phyloP scores from a whole-genome alignment of 2,113 vertebrate genomes.

The Oenanthe melanoleuca region DNA sequence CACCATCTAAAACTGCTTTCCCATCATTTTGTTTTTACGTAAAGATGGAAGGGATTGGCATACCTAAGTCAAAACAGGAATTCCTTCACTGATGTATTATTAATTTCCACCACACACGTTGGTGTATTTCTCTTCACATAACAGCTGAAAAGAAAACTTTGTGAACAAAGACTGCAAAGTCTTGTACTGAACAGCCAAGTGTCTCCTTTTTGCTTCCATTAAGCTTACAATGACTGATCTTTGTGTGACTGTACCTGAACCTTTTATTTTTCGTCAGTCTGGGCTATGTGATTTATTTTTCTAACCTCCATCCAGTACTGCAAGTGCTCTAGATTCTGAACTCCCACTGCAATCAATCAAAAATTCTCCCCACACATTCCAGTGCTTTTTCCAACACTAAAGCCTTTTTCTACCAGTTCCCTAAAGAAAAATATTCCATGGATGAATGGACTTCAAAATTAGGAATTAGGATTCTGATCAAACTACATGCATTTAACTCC shows the following conservation, averaged over 20 bases:
- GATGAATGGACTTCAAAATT: constrained; percentile 7
- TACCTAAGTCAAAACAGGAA: background rate
- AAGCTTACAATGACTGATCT: background rate
- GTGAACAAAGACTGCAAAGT: background rate
- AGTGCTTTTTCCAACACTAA: background rate
- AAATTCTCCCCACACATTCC: constrained; percentile 1
- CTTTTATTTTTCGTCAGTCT: background rate
- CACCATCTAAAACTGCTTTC: background rate
- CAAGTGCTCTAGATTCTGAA: background rate
- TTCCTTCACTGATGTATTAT: background rate
- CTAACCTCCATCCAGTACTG: background rate
- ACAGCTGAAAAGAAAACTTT: background rate
- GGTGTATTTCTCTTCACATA: background rate
- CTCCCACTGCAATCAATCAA: constrained; percentile 8
- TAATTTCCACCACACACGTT: background rate
- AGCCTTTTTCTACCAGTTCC: background rate
- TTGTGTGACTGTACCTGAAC: background rate
- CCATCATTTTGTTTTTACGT: background rate
- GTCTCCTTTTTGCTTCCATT: background rate
- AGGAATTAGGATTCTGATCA: background rate
- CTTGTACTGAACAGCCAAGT: background rate
- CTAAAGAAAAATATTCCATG: background rate
- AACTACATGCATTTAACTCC: background rate
- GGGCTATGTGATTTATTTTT: background rate
- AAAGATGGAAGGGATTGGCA: background rate